These are phyloP conservation scores for Helicoverpa assulta DNA, from an alignment of 2,888 invertebrate species.

Conservation along the genomic window DNA sequence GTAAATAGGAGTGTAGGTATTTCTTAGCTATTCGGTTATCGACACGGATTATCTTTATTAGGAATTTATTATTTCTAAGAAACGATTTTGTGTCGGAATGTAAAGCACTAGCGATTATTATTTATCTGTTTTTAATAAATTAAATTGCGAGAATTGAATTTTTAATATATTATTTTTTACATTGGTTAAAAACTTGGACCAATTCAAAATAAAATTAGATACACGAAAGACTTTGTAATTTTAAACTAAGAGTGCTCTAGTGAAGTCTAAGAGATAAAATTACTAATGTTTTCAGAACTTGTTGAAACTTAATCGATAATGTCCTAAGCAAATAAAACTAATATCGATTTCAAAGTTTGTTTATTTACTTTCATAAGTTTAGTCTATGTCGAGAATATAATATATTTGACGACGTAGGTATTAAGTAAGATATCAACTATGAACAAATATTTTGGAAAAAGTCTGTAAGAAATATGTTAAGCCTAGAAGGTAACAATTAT, in stretches of 20 bases:
- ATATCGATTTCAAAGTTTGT: background rate
- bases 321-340: constrained; percentile 10
- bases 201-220: constrained; percentile 2
- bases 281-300: constrained; percentile 16
- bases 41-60: constrained; percentile 51
- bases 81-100: constrained; percentile 44
- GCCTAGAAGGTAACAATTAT: too few species aligned
- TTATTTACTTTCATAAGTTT: constrained; percentile 4
- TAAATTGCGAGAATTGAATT: background rate
- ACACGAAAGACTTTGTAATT: constrained; percentile 8
- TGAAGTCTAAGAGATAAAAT: constrained; percentile 16
- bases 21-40: constrained; percentile 56
- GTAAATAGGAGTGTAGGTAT: constrained; percentile 56
- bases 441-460: background rate
- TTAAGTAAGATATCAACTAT: background rate
- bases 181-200: background rate
- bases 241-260: constrained; percentile 6
- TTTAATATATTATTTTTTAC: too few species aligned
- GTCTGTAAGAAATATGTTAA: background rate
- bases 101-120: constrained; percentile 28
- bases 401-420: background rate
- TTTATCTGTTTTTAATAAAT: constrained; percentile 40
- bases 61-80: constrained; percentile 50
- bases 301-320: constrained; percentile 9
- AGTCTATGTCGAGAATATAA: background rate